These are phyloP conservation scores for Champsocephalus esox DNA, from an alignment of 2,797 vertebrate genomes.

Conservation along the genomic window DNA sequence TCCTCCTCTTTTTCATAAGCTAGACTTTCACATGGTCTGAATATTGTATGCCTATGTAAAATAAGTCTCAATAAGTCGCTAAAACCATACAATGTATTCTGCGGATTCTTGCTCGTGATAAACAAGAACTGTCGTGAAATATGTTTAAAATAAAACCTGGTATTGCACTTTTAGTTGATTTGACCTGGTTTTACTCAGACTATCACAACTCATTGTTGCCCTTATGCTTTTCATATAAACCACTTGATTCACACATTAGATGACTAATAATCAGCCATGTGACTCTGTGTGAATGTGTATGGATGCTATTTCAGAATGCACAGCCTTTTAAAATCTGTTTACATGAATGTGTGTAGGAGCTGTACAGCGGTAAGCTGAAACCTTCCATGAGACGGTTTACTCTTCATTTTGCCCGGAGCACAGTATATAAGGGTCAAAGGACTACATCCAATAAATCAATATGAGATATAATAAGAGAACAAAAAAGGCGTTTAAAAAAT, in stretches of 20 bases:
- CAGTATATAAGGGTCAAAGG: conserved; percentile 67
- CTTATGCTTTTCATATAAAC: conserved; percentile 7
- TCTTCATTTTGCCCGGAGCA: conserved; percentile 63
- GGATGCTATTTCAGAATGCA: background rate
- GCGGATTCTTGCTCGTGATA: background rate
- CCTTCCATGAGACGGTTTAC: conserved; percentile 41
- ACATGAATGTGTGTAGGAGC: background rate
- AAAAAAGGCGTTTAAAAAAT: conserved; percentile 64
- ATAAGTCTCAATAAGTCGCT: background rate
- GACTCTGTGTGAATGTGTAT: background rate
- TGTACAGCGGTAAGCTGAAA: conserved; percentile 23
- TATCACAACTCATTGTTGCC: conserved; percentile 6
- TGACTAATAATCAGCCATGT: conserved; percentile 8
- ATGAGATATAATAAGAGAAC: conserved; percentile 65
- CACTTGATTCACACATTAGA: conserved; percentile 2
- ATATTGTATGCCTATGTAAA: background rate
- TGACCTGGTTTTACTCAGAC: background rate
- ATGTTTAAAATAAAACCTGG: background rate
- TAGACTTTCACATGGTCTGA: background rate
- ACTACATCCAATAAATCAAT: conserved; percentile 81
- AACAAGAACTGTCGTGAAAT: background rate
- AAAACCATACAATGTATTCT: background rate
- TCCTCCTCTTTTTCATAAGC: background rate
- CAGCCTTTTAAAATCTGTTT: background rate
- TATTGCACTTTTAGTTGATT: background rate